Evolutionary conservation across 2,888 invertebrate genomes (phyloP), one percentile per base, ranked within the genome.

Genomic region (Laothoe populi): DNA sequence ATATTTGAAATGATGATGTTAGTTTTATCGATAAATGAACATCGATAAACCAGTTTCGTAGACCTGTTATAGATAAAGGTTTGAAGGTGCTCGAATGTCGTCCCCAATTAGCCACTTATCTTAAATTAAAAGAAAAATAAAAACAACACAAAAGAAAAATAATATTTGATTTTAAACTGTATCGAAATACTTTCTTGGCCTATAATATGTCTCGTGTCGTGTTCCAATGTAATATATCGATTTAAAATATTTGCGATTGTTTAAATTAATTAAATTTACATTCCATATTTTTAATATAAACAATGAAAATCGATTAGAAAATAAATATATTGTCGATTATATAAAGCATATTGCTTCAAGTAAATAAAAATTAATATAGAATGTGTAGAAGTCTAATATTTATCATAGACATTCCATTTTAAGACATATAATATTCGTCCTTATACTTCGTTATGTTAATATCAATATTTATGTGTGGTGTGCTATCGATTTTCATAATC

Each of bases 401-500:
- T 53, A 19, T 10, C 1, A 53, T 31, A 23, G 16, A 35, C 35
- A 53, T 53, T 53, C 53, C 35, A 48, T 53, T 35, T 19, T 53
- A 11, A 53, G 19, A 19, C 19, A 19, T 44, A 4, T 10, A 19
- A 35, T 19, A 19, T 16, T 3, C 5, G 16, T 53, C 10, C 11
- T 19, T 35, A 53, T 11, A 10, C 31, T 19, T 10, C 11, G 16
- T 35, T 53, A 16, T 49, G 49, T 35, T 35, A 10, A 31, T 11
- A 44, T 44, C 8, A 44, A 10, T 44, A 10, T 44, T 44, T 44
- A 44, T 44, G 19, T 44, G 10, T 16, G 5, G 4, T 19, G 10
- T 19, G 8, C 44, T 44, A 44, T 44, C 44, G 44, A 38, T 38
- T 38, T 38, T 38, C 13, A 38, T 4, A 38, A 38, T 13, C 38